Base-by-base conservation (phyloP, 64 coral and sea anemone species). In the Cladopsammia gracilis region DNA sequence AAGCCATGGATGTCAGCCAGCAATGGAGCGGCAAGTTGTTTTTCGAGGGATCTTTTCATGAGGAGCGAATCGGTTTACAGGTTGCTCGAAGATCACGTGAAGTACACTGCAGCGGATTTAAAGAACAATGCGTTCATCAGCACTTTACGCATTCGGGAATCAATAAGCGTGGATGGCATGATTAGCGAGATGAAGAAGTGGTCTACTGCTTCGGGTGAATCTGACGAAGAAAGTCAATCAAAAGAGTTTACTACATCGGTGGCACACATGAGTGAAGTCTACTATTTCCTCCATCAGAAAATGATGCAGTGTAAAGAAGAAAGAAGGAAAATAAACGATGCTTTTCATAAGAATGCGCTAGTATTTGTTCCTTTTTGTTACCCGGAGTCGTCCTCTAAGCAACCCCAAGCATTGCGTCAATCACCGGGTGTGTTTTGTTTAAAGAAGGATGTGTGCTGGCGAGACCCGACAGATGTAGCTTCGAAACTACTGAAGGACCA, bases 391-490 rank as follows among this genome's bases (percentile, higher is more conserved):
- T 48, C 11, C 5, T 11, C 58, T 23, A 50, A 20, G 20, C 15
- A 22, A 44, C 9, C 67, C 1, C 62, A 26, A 10, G 8, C 3
- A 43, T 45, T 20, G 49, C 24, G 9, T 24, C 70, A 64, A 4
- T 0, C 20, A 19, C 2, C 9, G 3, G 96, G 96, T 3, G 76
- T 25, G 5, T 98, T 98, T 92, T 62, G 84, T 49, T 34, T 76
- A 6, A 85, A 58, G 62, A 98, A 98, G 75, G 89, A 94, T 46
- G 85, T 98, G 43, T 98, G 89, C 56, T 98, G 96, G 96, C 34
- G 67, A 48, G 96, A 98, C 73, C 96, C 96, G 1, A 91, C 92
- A 34, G 85, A 61, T 50, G 26, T 98, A 3, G 48, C 73, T 14
- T 10, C 19, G 23, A 90, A 93, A 22, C 76, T 86, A 19, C 66